Evolutionary conservation across 1,140 invertebrate genomes (phyloP), one percentile per base, ranked within the genome.

Genomic region (Monomorium pharaonis): DNA sequence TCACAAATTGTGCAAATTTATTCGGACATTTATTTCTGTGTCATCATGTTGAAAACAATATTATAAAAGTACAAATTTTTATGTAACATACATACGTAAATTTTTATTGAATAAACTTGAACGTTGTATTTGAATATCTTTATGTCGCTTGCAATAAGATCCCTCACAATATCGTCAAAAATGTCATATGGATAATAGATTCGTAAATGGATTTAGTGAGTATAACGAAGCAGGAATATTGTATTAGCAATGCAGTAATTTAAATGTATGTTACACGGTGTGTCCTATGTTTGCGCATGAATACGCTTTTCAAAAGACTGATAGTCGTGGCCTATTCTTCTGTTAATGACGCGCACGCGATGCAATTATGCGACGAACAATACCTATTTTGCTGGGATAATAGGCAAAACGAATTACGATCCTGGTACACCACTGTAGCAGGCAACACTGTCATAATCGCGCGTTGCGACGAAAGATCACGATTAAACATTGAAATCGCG

Each of bases 281-380:
- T 49, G 9, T 30, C 9, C 24, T 70, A 24, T 6, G 14, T 24
- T 21, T 47, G 58, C 58, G 10, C 21, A n/a, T 2, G 21, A 27
- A 62, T 10, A n/a, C 42, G n/a, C 24, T 54, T 56, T 69, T 56
- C 33, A 54, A 80, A 18, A 65, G 47, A 51, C 44, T 49, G 30
- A 69, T 69, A 80, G 24, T 69, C 33, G 30, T 2, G 21, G 7
- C 5, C 33, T 56, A 69, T 80, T 80, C 62, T 80, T 80, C 63
- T 24, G 77, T 80, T 80, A 80, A 80, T 80, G 77, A 69, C 77
- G 47, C 74, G 42, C 51, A 54, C 62, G 33, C 62, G 77, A 80
- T 69, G 63, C 33, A 80, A 80, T 80, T 80, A 80, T 49, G 30
- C 33, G n/a, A 30, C 44, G 16, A 80, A 80, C 77, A 80, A 69